Evolutionary conservation across 2,113 vertebrate genomes (phyloP).

Genomic region (Bos indicus): DNA sequence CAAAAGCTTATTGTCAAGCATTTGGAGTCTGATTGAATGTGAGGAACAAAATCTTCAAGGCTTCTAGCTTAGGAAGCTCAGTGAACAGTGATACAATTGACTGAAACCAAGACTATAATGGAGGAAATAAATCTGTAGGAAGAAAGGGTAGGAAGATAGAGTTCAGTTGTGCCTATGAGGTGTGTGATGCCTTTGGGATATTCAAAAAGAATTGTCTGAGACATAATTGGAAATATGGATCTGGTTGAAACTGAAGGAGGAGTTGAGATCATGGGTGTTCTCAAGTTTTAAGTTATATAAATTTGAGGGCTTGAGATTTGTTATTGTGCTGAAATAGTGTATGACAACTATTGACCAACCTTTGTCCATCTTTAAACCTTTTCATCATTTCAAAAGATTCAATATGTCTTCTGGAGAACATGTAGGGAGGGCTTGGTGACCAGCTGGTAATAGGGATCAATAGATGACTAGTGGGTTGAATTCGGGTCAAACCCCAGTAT

Average conservation of each 20-base stretch:
- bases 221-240: background rate
- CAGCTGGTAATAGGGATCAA: background rate
- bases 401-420: background rate
- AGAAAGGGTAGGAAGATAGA: background rate
- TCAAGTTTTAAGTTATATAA: background rate
- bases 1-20: background rate
- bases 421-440: background rate
- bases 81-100: background rate
- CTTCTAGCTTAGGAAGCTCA: background rate
- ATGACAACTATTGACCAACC: background rate
- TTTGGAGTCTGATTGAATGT: background rate
- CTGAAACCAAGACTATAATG: background rate
- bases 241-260: background rate
- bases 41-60: background rate
- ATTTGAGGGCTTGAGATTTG: background rate
- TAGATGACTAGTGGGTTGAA: background rate
- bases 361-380: background rate
- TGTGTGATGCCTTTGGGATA: background rate
- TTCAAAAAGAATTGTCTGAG: background rate
- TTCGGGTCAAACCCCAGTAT: background rate
- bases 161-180: background rate
- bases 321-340: background rate
- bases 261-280: background rate
- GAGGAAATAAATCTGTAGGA: background rate
- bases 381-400: background rate